These are phyloP conservation scores for Lomographa bimaculata DNA, from an alignment of 2,888 invertebrate species.

Conservation along the genomic window DNA sequence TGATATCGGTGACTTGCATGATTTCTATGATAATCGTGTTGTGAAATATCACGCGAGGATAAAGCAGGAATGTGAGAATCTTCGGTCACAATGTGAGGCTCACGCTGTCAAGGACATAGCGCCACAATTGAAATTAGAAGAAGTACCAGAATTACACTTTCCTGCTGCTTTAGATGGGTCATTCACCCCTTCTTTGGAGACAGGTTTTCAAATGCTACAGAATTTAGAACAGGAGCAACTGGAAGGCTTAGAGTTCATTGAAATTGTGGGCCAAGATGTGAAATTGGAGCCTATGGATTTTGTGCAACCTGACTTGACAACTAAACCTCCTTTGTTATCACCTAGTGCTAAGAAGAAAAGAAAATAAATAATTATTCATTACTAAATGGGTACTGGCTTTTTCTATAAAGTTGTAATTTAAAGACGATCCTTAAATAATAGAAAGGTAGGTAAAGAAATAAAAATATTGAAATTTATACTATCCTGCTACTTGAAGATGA, in stretches of 20 bases:
- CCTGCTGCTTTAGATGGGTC: slow-evolving; percentile 77
- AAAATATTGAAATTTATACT: too few relatives aligned
- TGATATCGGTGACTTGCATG: slow-evolving; percentile 67
- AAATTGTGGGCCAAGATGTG: slow-evolving; percentile 69
- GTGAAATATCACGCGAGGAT: slow-evolving; percentile 66
- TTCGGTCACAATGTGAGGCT: slow-evolving; percentile 59
- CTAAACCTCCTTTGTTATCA: slow-evolving; percentile 59
- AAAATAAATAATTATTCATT: slow-evolving; percentile 52
- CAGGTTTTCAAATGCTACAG: slow-evolving; percentile 86
- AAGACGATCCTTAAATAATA: too few relatives aligned
- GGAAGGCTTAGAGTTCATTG: slow-evolving; percentile 70
- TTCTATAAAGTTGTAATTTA: too few relatives aligned
- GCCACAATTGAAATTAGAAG: slow-evolving; percentile 70
- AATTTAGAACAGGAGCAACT: slow-evolving; percentile 85
- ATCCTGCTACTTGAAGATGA: too few relatives aligned
- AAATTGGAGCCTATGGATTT: slow-evolving; percentile 74
- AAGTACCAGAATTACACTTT: slow-evolving; percentile 81
- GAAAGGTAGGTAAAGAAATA: too few relatives aligned
- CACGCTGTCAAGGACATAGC: slow-evolving; percentile 62
- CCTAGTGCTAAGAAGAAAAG: slow-evolving; percentile 74
- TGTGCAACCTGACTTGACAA: slow-evolving; percentile 60
- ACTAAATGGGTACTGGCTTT: too few relatives aligned
- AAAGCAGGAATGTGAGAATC: slow-evolving; percentile 58
- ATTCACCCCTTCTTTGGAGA: slow-evolving; percentile 84
- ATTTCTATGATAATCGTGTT: slow-evolving; percentile 70